phyloP scores from a whole-genome alignment of 2,797 vertebrate species.

The Brotula barbata region DNA sequence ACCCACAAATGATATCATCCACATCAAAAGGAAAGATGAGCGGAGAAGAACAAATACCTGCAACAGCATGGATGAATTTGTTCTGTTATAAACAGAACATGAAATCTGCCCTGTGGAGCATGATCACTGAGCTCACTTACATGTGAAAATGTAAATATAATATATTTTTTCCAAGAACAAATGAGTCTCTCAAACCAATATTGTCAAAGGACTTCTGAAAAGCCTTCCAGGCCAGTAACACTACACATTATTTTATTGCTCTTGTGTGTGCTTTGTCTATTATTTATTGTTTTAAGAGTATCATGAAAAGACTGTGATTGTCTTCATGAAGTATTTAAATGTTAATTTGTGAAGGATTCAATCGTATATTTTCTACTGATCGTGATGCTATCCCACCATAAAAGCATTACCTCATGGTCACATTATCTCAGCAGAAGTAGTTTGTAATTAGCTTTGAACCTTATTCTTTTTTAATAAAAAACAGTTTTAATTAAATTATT shows the following conservation, averaged over 20 bases:
- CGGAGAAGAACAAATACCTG: constrained; percentile 57
- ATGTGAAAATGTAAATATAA: neutral
- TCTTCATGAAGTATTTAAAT: constrained; percentile 2
- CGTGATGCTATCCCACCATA: neutral
- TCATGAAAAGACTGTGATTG: neutral
- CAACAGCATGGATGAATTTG: constrained; percentile 85
- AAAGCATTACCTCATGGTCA: too few relatives aligned
- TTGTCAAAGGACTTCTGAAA: constrained; percentile 10
- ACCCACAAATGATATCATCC: constrained; percentile 57
- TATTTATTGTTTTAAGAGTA: constrained; percentile 56
- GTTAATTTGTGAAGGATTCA: neutral
- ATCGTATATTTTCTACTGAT: neutral
- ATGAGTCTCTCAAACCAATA: neutral
- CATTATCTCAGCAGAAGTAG: too few relatives aligned
- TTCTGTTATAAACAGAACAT: constrained; percentile 80
- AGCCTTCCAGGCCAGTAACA: constrained; percentile 3
- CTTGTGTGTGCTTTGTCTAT: constrained; percentile 16
- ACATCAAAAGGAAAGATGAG: constrained; percentile 54
- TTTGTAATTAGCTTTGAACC: too few relatives aligned
- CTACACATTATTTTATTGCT: constrained; percentile 39
- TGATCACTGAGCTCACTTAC: neutral
- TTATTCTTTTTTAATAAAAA: too few relatives aligned
- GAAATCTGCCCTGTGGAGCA: neutral
- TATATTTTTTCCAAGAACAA: neutral
- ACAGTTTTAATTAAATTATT: constrained; percentile 10